phyloP scores from a whole-genome alignment of 2,888 invertebrate genomes.

The Trileptium ribeirensis region DNA sequence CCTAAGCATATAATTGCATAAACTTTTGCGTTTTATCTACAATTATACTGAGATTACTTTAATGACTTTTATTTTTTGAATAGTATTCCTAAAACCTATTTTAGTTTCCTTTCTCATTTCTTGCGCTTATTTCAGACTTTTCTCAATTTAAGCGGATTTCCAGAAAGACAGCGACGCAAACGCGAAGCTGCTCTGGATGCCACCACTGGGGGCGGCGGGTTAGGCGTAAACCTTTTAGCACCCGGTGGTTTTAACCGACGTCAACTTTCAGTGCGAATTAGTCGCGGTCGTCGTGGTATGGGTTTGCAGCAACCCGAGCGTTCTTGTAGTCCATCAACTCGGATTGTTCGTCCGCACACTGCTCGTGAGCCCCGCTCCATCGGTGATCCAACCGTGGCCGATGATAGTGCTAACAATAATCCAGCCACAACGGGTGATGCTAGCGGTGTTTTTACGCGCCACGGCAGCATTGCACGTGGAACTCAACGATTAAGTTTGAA shows the following conservation, averaged over 20 bases:
- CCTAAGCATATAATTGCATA: too few species aligned
- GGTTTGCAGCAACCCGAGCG: too few species aligned
- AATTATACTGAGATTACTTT: too few species aligned
- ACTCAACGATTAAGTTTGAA: slow-evolving; percentile 18
- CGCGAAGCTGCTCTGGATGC: not conserved
- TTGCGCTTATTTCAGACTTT: slow-evolving; percentile 9
- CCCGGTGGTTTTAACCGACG: not conserved
- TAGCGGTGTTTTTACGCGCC: slow-evolving; percentile 11
- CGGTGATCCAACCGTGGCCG: not conserved
- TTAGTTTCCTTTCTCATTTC: too few species aligned
- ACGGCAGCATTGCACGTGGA: slow-evolving; percentile 18
- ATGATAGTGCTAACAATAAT: not conserved
- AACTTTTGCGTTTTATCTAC: too few species aligned
- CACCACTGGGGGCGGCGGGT: not conserved
- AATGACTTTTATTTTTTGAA: too few species aligned
- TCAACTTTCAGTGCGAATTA: slow-evolving; percentile 11
- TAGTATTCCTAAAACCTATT: too few species aligned
- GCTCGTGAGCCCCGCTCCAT: not conserved
- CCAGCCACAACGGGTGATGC: not conserved
- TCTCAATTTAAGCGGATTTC: slow-evolving; percentile 15
- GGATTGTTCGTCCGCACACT: not conserved
- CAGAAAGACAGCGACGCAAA: not conserved
- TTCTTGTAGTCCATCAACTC: not conserved
- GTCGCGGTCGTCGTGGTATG: not conserved
- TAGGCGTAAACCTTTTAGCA: not conserved